These are phyloP conservation scores for Progne subis DNA, from an alignment of 2,113 vertebrate genomes.

Conservation along the genomic window DNA sequence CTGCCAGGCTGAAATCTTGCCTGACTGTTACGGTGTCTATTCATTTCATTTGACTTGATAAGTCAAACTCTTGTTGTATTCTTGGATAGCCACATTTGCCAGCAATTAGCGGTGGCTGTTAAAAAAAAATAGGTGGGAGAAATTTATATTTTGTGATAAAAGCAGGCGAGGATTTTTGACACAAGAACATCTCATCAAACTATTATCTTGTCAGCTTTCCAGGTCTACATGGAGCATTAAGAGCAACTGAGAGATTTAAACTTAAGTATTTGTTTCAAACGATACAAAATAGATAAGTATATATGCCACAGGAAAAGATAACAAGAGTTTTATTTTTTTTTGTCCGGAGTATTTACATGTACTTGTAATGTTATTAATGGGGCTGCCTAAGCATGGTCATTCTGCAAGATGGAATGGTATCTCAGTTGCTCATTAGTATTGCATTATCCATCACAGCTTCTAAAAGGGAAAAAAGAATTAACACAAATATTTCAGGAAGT, in stretches of 20 bases:
- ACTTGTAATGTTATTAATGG: neutral
- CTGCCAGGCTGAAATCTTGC: neutral
- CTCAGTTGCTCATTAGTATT: neutral
- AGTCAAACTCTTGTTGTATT: neutral
- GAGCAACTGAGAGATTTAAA: neutral
- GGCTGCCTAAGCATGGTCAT: neutral
- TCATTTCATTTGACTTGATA: neutral
- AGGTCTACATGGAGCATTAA: neutral
- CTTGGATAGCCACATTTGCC: neutral
- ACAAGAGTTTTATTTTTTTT: neutral
- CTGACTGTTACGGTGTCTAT: neutral
- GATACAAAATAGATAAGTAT: neutral
- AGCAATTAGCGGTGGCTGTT: neutral
- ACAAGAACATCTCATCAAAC: neutral
- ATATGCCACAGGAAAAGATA: neutral
- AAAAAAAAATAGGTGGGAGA: neutral
- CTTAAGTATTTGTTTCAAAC: neutral
- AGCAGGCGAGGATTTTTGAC: neutral
- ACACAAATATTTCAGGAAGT: neutral
- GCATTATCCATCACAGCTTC: neutral
- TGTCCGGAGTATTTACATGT: neutral
- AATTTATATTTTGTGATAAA: neutral
- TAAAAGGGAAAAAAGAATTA: neutral
- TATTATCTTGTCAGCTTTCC: neutral
- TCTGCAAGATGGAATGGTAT: neutral